Evolutionary conservation across 2,888 invertebrate species (phyloP).

Genomic region (Aspidiotus destructor): DNA sequence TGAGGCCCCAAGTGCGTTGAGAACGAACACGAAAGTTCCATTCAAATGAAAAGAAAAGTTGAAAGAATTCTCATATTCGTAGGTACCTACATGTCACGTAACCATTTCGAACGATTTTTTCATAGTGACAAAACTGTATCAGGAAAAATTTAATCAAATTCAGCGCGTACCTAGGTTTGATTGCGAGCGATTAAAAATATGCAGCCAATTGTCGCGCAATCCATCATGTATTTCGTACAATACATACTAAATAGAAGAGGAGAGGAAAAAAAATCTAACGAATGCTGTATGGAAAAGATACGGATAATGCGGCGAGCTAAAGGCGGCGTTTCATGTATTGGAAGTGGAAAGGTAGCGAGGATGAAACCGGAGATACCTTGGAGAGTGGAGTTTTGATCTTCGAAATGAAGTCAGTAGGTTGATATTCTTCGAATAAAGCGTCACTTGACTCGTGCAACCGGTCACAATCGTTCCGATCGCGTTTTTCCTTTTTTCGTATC

Average conservation of each 20-base stretch:
- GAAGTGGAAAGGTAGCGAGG: conserved; percentile 24
- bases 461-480: conserved; percentile 23
- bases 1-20: no score
- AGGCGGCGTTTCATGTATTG: conserved; percentile 20
- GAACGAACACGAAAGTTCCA: no score
- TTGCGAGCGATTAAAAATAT: no score
- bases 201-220: no score
- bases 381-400: conserved; percentile 32
- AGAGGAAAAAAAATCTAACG: conserved; percentile 14
- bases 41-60: no score
- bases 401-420: conserved; percentile 33
- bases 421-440: conserved; percentile 28
- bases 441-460: conserved; percentile 28
- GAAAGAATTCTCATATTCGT: no score
- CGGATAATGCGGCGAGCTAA: conserved; percentile 10
- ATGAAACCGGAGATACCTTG: conserved; percentile 29
- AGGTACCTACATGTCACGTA: no score
- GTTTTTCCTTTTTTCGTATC: conserved; percentile 3
- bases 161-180: no score
- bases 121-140: no score
- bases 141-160: no score
- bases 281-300: not conserved
- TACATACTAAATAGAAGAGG: not conserved
- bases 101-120: no score
- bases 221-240: no score